phyloP scores from a whole-genome alignment of 2,797 vertebrate genomes.

The Lacerta agilis region DNA sequence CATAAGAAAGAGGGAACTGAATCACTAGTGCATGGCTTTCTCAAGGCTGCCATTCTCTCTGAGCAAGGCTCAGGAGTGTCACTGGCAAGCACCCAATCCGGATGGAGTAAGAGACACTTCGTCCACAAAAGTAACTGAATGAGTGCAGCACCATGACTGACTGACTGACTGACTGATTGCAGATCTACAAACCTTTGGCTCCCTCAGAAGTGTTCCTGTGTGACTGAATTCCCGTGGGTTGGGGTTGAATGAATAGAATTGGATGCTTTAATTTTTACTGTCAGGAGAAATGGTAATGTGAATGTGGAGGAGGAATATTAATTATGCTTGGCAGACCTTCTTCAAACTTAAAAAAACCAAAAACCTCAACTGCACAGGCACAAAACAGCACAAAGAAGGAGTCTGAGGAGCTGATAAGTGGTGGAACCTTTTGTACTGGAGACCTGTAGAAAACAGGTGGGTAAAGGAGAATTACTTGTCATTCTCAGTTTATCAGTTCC shows the following conservation, averaged over 20 bases:
- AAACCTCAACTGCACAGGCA: neutral
- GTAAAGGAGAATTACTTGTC: neutral
- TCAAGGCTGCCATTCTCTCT: neutral
- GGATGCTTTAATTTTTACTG: slow-evolving; percentile 69
- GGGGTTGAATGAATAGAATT: slow-evolving; percentile 68
- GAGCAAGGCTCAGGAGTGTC: neutral
- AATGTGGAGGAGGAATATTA: slow-evolving; percentile 67
- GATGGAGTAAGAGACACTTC: slow-evolving; percentile 50
- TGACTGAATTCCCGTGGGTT: slow-evolving; percentile 56
- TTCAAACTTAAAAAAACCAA: slow-evolving; percentile 59
- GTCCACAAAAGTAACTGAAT: slow-evolving; percentile 49
- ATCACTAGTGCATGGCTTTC: neutral
- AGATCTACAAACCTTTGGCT: slow-evolving; percentile 48
- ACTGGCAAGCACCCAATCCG: neutral
- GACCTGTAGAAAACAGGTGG: slow-evolving; percentile 59
- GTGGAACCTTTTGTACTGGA: slow-evolving; percentile 52
- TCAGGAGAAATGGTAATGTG: slow-evolving; percentile 60
- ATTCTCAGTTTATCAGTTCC: neutral
- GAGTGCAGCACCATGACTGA: slow-evolving; percentile 56
- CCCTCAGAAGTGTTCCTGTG: slow-evolving; percentile 49
- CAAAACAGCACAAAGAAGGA: slow-evolving; percentile 63
- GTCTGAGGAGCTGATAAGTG: slow-evolving; percentile 57
- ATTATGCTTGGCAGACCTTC: slow-evolving; percentile 65
- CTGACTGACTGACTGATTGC: slow-evolving; percentile 34
- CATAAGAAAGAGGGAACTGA: neutral